phyloP scores from a whole-genome alignment of 2,797 vertebrate genomes.

The Phataginus tricuspis region DNA sequence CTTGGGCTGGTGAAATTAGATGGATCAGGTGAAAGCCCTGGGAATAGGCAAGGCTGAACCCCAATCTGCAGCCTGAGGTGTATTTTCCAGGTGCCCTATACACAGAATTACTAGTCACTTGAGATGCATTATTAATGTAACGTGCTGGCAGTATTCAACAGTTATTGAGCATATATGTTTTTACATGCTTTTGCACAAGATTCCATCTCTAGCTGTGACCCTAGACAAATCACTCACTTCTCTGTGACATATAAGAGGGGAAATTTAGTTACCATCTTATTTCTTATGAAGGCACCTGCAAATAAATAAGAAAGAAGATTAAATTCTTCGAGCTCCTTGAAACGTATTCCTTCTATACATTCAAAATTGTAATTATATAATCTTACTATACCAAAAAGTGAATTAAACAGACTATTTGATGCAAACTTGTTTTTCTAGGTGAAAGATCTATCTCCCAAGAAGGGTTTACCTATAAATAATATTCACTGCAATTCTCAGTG shows the following conservation, averaged over 20 bases:
- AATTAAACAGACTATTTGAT: background rate
- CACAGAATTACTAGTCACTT: background rate
- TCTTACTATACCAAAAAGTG: background rate
- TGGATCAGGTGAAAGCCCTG: background rate
- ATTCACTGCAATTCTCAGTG: background rate
- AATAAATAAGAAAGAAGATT: background rate
- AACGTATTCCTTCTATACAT: background rate
- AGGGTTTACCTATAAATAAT: background rate
- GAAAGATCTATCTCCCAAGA: background rate
- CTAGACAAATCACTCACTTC: background rate
- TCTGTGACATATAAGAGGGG: background rate
- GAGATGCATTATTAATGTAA: background rate
- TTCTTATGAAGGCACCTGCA: background rate
- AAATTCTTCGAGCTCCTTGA: constrained; percentile 28
- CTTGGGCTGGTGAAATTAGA: background rate
- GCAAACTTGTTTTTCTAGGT: background rate
- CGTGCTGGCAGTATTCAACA: background rate
- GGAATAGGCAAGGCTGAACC: background rate
- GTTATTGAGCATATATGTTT: background rate
- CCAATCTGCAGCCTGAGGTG: background rate
- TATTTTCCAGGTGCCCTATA: background rate
- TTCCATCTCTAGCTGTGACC: background rate
- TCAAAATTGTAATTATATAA: background rate
- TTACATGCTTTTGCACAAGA: background rate
- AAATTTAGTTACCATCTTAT: background rate